These are phyloP conservation scores for Actenoides lindsayi DNA, from an alignment of 2,113 vertebrate genomes.

Conservation along the genomic window DNA sequence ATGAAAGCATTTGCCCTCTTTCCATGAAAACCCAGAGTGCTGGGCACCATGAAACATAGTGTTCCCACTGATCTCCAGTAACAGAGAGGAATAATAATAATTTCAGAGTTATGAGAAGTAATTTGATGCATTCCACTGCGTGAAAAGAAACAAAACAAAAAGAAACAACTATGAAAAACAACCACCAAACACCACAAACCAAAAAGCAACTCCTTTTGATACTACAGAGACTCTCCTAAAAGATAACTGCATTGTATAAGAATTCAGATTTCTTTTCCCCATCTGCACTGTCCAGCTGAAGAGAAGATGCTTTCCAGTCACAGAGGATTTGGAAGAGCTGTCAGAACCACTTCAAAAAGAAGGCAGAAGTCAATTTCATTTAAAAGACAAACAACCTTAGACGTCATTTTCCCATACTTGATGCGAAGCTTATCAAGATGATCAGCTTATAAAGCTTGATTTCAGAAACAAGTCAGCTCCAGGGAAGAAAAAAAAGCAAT, in stretches of 20 bases:
- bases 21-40: not conserved
- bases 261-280: not conserved
- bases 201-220: not conserved
- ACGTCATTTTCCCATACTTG: not conserved
- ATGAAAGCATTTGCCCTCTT: slow-evolving; percentile 46
- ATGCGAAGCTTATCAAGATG: not conserved
- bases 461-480: not conserved
- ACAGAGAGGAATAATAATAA: slow-evolving; percentile 31
- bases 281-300: not conserved
- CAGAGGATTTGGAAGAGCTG: not conserved
- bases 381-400: not conserved
- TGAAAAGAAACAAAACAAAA: not conserved
- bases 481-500: not conserved
- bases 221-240: not conserved
- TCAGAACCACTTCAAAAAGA: not conserved
- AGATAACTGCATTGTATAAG: not conserved
- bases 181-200: not conserved
- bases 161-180: not conserved
- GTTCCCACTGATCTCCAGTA: slow-evolving; percentile 10
- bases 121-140: not conserved
- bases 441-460: not conserved
- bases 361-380: not conserved
- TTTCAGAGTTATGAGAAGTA: not conserved
- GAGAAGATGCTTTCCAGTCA: not conserved
- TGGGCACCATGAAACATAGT: slow-evolving; percentile 33